A percentile compares a stretch with the other conserved stretches of the same genome.
Evolutionary conservation across 2,113 vertebrate species (phyloP).

Genomic region (Gambusia affinis): DNA sequence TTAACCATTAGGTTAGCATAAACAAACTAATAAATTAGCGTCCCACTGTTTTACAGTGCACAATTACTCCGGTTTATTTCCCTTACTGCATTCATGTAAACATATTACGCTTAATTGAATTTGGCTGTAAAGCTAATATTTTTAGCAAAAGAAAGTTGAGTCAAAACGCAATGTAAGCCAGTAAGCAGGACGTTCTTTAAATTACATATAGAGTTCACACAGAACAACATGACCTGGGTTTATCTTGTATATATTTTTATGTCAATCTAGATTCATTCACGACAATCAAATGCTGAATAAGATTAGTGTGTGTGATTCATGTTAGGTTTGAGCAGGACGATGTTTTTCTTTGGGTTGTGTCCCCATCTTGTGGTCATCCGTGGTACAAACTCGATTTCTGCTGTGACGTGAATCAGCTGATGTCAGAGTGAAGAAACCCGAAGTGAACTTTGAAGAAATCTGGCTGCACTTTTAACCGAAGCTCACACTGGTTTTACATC

Average conservation of each 20-base stretch:
- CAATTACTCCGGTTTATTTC: constrained; percentile 4
- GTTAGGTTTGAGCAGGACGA: not conserved
- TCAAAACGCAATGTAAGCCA: constrained; percentile 5
- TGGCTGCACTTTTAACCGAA: too few relatives aligned
- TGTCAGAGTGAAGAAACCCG: too few relatives aligned
- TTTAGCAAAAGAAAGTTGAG: not conserved
- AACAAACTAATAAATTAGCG: constrained; percentile 2
- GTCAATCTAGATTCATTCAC: not conserved
- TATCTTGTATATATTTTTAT: too few relatives aligned
- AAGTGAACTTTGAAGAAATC: not conserved
- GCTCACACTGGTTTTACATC: too few relatives aligned
- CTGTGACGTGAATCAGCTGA: not conserved
- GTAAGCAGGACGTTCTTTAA: constrained; percentile 13
- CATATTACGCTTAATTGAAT: constrained; percentile 1
- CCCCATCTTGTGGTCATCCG: constrained; percentile 57
- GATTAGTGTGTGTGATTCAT: constrained; percentile 40
- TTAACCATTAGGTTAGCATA: constrained; percentile 47
- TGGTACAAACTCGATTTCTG: not conserved
- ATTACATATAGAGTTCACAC: not conserved
- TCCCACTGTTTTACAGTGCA: not conserved
- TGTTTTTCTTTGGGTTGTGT: constrained; percentile 37
- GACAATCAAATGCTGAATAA: constrained; percentile 39
- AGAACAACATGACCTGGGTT: too few relatives aligned
- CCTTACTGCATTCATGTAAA: constrained; percentile 4
- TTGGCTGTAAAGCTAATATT: constrained; percentile 1